These are phyloP conservation scores for Lucifuga dentata DNA, from an alignment of 2,113 vertebrate species.

Conservation along the genomic window DNA sequence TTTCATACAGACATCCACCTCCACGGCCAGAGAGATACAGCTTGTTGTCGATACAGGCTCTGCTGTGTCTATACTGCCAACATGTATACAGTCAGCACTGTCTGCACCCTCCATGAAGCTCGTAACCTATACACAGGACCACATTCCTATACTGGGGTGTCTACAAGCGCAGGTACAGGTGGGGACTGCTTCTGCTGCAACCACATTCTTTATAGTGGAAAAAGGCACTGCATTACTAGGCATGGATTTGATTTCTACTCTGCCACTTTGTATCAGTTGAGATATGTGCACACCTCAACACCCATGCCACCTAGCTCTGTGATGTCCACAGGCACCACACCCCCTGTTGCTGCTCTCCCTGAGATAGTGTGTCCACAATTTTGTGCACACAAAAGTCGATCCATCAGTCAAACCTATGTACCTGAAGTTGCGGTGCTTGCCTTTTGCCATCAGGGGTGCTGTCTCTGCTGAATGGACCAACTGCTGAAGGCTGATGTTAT, in stretches of 20 bases:
- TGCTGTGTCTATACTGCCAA: too few species aligned
- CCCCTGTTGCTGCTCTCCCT: too few species aligned
- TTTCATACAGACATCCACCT: too few species aligned
- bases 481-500: neutral
- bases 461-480: neutral
- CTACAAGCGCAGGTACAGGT: neutral
- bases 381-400: slow-evolving; percentile 6
- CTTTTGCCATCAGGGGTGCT: neutral
- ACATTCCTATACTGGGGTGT: neutral
- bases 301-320: too few species aligned
- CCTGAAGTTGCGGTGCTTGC: neutral
- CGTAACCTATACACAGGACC: neutral
- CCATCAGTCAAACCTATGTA: neutral
- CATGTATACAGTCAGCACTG: too few species aligned
- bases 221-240: neutral
- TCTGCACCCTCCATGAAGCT: too few species aligned
- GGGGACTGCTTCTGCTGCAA: neutral
- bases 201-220: neutral
- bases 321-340: too few species aligned
- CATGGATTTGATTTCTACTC: neutral
- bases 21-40: too few species aligned
- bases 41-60: too few species aligned
- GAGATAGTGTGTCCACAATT: neutral
- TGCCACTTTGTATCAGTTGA: neutral
- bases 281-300: neutral